These are phyloP conservation scores for Amiota communis DNA, from an alignment of 2,888 invertebrate species.

Conservation along the genomic window DNA sequence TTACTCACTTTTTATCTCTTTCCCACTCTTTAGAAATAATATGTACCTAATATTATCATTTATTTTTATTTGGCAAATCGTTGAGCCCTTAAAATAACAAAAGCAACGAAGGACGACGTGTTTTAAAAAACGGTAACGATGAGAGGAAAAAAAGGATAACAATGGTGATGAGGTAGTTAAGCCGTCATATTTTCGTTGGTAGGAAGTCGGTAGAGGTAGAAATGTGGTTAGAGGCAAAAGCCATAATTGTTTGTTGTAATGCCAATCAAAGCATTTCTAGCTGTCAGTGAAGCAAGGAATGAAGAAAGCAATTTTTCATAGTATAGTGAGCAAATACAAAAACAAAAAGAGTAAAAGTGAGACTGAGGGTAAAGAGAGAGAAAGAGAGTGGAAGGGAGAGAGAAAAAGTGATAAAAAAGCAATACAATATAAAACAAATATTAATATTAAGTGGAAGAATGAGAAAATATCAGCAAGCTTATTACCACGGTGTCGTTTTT, in stretches of 20 bases:
- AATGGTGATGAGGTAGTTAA: no score
- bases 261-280: conserved; percentile 50
- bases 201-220: no score
- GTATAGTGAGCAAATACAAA: neutral
- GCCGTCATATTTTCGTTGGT: neutral
- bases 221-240: neutral
- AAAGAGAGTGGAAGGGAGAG: neutral
- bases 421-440: neutral
- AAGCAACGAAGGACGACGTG: neutral
- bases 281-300: neutral
- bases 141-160: no score
- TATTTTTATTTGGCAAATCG: conserved; percentile 41
- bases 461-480: no score
- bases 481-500: no score
- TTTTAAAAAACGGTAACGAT: no score
- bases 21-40: no score
- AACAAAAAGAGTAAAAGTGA: neutral
- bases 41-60: no score
- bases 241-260: conserved; percentile 41
- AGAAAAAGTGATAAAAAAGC: neutral
- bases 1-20: conserved; percentile 1
- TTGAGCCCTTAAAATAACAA: conserved; percentile 37
- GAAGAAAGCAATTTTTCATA: neutral
- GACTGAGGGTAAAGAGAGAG: neutral
- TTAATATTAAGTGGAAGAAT: neutral